phyloP scores from a whole-genome alignment of 2,888 invertebrate genomes.

The Euplexia lucipara region DNA sequence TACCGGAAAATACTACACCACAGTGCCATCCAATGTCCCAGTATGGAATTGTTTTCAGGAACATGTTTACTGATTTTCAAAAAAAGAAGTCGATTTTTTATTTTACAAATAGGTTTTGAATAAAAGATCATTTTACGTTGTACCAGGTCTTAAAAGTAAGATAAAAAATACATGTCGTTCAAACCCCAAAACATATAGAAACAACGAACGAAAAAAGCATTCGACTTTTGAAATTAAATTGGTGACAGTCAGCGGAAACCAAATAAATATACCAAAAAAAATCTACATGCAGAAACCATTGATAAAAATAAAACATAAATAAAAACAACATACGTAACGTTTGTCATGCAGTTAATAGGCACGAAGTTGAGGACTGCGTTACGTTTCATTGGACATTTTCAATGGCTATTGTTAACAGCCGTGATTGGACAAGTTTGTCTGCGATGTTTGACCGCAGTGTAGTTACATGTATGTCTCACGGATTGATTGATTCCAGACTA shows the following conservation, averaged over 20 bases:
- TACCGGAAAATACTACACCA: too few species aligned
- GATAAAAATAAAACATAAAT: slow-evolving; percentile 35
- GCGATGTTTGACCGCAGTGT: slow-evolving; percentile 65
- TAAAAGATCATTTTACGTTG: too few species aligned
- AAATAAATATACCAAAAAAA: not conserved
- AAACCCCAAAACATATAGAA: not conserved
- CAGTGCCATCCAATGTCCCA: too few species aligned
- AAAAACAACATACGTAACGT: slow-evolving; percentile 31
- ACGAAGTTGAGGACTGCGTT: slow-evolving; percentile 57
- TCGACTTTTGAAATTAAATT: not conserved
- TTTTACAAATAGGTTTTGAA: too few species aligned
- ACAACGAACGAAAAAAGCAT: not conserved
- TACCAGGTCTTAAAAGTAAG: too few species aligned
- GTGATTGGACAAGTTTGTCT: slow-evolving; percentile 75
- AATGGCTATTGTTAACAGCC: slow-evolving; percentile 74
- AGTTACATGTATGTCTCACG: slow-evolving; percentile 33
- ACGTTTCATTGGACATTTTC: slow-evolving; percentile 71
- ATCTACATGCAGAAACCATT: slow-evolving; percentile 2
- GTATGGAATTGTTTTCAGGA: too few species aligned
- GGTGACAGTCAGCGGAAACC: not conserved
- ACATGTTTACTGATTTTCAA: too few species aligned
- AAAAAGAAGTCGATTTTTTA: too few species aligned
- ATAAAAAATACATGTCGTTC: too few species aligned
- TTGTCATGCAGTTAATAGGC: slow-evolving; percentile 48
- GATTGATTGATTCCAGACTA: slow-evolving; percentile 39